Base-by-base conservation (phyloP, 2,113 vertebrate species). In the Atlantisia rogersi region DNA sequence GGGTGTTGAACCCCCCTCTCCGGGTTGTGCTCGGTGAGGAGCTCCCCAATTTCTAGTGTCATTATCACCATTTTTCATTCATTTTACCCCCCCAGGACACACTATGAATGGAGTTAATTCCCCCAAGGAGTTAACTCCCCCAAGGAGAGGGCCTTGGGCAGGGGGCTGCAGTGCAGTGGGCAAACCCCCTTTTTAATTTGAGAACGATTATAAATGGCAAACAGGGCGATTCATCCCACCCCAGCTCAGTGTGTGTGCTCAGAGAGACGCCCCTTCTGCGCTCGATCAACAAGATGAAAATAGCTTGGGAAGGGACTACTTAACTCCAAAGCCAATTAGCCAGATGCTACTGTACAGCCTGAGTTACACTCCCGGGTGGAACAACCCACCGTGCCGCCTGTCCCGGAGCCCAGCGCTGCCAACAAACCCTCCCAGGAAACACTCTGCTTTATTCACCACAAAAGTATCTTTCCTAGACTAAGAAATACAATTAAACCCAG, bases 301-400 rank as follows among this genome's bases (percentile, higher is more conserved):
- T 92, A 82, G 89, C 68, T 78, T 37, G 48, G 67, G 39, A 9
- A 94, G 96, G 94, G 94, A 88, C 85, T 88, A 28, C 75, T 93
- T 73, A 95, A 94, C 79, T 94, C 87, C 21, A 84, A 88, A 95
- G 93, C 97, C 94, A 95, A 95, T 96, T 96, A 97, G 93, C 95
- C 94, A 89, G 86, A 65, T 82, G 97, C 90, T 82, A 1, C 90
- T 37, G 44, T 21, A 19, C 50, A 25, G 50, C 6, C 5, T 5
- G 35, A 76, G 32, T 69, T 32, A 21, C 8, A n/a, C 86, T 80
- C 29, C 67, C 67, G 31, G 63, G 42, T 44, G 44, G 17, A 46
- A 19, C 44, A 46, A 46, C 44, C 53, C 60, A 4, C 62, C 7
- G 18, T 24, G n/a, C 37, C 12, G 12, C 40, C 58, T 28, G 78